A percentile compares a stretch with the other conserved stretches of the same genome.
Evolutionary conservation across 2,113 vertebrate genomes (phyloP).

Genomic region (Burhinus bistriatus): DNA sequence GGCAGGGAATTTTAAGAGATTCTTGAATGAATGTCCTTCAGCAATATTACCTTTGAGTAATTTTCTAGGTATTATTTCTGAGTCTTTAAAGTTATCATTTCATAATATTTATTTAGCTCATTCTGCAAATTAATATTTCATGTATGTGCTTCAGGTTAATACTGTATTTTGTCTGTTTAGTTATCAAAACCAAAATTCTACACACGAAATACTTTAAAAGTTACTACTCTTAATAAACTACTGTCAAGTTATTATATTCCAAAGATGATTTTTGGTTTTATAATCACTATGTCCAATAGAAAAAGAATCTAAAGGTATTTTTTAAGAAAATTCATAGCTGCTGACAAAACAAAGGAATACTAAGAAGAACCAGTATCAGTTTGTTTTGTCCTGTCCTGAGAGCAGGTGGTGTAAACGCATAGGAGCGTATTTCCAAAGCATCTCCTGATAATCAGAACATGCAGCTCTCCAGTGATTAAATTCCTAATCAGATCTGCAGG

Average conservation of each 20-base stretch:
- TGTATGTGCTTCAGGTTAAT: neutral
- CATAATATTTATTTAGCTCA: neutral
- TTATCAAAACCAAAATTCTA: neutral
- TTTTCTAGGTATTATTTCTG: neutral
- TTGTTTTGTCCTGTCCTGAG: neutral
- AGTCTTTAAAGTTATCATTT: neutral
- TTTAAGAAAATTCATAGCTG: neutral
- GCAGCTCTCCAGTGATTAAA: neutral
- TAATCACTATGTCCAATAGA: neutral
- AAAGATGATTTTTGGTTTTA: neutral
- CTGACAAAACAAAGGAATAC: neutral
- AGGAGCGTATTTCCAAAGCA: neutral
- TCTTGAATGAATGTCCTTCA: neutral
- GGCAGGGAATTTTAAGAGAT: neutral
- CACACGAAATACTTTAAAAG: neutral
- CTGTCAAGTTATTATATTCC: neutral
- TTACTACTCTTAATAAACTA: neutral
- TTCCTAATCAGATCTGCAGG: neutral
- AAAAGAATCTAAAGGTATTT: neutral
- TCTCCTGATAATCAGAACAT: neutral
- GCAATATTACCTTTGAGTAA: neutral
- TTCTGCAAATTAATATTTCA: neutral
- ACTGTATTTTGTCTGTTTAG: neutral
- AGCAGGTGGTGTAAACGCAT: neutral
- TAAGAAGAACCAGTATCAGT: neutral